These are phyloP conservation scores for Melanargia galathea DNA, from an alignment of 2,888 invertebrate genomes.

Conservation along the genomic window DNA sequence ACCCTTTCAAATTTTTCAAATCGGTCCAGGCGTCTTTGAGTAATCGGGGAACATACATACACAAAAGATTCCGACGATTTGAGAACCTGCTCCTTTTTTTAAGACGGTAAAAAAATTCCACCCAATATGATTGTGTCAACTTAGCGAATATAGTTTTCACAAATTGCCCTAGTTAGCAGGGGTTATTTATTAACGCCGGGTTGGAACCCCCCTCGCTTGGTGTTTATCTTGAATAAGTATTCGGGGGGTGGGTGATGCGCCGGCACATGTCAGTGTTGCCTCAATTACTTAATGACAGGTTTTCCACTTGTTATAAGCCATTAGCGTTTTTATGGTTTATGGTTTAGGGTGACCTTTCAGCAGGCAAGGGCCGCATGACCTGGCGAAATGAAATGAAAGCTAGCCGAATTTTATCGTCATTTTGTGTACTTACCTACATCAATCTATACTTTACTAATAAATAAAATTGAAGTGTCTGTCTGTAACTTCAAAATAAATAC, in stretches of 20 bases:
- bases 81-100: too few species aligned
- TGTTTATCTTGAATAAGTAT: slow-evolving; percentile 33
- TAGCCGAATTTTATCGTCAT: too few species aligned
- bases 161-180: slow-evolving; percentile 23
- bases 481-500: too few species aligned
- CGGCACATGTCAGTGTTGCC: slow-evolving; percentile 31
- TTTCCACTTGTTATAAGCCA: slow-evolving; percentile 34
- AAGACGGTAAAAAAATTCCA: slow-evolving; percentile 25
- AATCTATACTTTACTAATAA: too few species aligned
- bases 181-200: slow-evolving; percentile 25
- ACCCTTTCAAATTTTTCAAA: too few species aligned
- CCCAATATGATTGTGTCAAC: slow-evolving; percentile 26
- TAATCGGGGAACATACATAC: too few species aligned
- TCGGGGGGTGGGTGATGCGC: slow-evolving; percentile 17
- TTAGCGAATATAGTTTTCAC: slow-evolving; percentile 19
- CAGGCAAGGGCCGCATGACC: too few species aligned
- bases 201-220: slow-evolving; percentile 5
- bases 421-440: too few species aligned
- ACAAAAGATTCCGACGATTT: too few species aligned
- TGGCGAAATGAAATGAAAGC: too few species aligned
- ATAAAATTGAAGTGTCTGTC: too few species aligned
- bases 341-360: slow-evolving; percentile 14
- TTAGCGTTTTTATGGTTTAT: slow-evolving; percentile 29
- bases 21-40: too few species aligned
- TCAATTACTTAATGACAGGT: slow-evolving; percentile 40